Conservation (phyloP, 2,797 vertebrate genomes). For the Carcharodon carcharias region DNA sequence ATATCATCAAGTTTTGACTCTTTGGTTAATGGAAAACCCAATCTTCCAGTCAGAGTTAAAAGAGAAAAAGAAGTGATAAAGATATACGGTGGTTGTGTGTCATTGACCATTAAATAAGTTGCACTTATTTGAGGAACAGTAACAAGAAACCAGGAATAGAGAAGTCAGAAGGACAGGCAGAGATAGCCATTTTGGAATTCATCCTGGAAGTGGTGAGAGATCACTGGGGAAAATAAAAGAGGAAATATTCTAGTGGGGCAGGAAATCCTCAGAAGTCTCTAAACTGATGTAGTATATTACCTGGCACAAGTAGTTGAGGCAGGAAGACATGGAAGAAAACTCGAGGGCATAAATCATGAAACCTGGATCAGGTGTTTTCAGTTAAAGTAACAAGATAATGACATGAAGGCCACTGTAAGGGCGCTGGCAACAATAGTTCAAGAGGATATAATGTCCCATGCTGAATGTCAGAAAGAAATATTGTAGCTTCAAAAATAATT, state of each 20-base stretch:
- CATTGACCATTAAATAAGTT: neutral
- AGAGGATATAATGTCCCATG: neutral
- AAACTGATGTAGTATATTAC: neutral
- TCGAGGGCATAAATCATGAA: neutral
- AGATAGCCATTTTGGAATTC: neutral
- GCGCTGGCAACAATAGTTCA: neutral
- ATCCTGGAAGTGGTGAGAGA: too few species aligned
- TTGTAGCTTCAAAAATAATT: neutral
- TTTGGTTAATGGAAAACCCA: neutral
- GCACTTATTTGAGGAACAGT: neutral
- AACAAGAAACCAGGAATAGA: neutral
- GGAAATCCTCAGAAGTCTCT: neutral
- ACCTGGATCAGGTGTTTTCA: neutral
- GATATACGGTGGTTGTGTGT: neutral
- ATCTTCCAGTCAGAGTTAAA: neutral
- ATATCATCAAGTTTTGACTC: neutral
- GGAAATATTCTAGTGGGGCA: neutral
- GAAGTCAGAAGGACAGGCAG: neutral
- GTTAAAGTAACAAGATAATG: neutral
- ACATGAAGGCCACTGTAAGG: neutral
- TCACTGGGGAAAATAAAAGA: neutral
- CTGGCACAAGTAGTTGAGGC: neutral
- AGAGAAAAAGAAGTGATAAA: neutral
- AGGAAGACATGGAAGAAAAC: neutral
- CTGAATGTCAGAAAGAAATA: neutral